A percentile compares a stretch with the other conserved stretches of the same genome.
Conservation (phyloP, 1,140 invertebrate species). For the Centruroides sculpturatus region DNA sequence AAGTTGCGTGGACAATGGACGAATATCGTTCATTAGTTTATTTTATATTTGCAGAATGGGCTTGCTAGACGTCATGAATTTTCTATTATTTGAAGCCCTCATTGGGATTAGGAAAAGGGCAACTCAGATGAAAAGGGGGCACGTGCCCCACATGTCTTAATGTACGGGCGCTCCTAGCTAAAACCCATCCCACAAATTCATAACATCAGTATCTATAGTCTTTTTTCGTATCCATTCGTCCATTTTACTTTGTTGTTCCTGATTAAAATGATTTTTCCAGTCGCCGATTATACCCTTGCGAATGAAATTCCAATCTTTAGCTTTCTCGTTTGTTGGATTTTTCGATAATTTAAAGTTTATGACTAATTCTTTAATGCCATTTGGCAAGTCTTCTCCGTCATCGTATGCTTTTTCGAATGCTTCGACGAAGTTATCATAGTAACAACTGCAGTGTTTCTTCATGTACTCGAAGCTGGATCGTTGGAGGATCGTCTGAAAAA, state of each 20-base stretch:
- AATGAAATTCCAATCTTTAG: constrained; percentile 23
- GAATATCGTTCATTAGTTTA: too few relatives aligned
- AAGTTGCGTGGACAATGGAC: too few relatives aligned
- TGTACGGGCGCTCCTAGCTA: too few relatives aligned
- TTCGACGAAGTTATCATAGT: not conserved
- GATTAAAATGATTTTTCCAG: constrained; percentile 32
- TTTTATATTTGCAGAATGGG: too few relatives aligned
- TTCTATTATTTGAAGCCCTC: too few relatives aligned
- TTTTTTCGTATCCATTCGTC: constrained; percentile 21
- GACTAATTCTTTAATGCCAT: not conserved
- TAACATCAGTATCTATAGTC: not conserved
- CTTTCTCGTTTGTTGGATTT: constrained; percentile 26
- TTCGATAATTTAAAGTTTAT: constrained; percentile 34
- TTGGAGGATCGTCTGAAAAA: constrained; percentile 22
- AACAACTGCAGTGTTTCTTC: constrained; percentile 26
- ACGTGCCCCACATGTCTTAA: too few relatives aligned
- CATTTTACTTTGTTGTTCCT: constrained; percentile 26
- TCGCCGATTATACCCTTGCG: constrained; percentile 30
- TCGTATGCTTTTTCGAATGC: not conserved
- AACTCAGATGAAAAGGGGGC: too few relatives aligned
- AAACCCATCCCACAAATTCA: too few relatives aligned
- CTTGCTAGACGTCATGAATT: too few relatives aligned
- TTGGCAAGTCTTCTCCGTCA: not conserved
- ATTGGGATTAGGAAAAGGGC: too few relatives aligned
- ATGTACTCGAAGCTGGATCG: constrained; percentile 35